Percentiles rank a stretch among this genome's conserved stretches.
Conservation (phyloP, 2,888 invertebrate genomes). For the Cheilosia soror region DNA sequence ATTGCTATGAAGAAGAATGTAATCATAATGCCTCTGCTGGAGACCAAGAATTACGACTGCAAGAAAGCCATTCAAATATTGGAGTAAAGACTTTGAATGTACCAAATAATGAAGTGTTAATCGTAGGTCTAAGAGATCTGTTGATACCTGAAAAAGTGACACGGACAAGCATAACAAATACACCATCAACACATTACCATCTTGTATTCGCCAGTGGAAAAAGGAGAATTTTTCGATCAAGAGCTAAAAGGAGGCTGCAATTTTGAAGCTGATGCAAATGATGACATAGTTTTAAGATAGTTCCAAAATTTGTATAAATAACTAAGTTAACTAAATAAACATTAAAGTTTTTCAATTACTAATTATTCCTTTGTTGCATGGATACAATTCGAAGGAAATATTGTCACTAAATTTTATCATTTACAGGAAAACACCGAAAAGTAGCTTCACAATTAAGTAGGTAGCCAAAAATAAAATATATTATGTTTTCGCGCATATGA, state of each 20-base stretch:
- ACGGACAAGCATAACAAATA: not conserved
- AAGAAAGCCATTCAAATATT: not conserved
- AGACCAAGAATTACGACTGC: too few relatives aligned
- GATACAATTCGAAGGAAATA: too few relatives aligned
- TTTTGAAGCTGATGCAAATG: not conserved
- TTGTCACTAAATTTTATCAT: too few relatives aligned
- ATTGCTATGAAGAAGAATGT: not conserved
- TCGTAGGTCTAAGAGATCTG: not conserved
- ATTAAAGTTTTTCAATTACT: not conserved
- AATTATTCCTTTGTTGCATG: too few relatives aligned
- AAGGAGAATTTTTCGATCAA: not conserved
- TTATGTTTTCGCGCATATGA: too few relatives aligned
- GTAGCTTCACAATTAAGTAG: too few relatives aligned
- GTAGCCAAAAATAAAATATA: too few relatives aligned
- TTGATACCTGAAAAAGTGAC: not conserved
- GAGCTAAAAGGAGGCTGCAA: not conserved
- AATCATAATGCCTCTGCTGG: not conserved
- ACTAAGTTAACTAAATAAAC: not conserved
- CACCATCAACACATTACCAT: conserved; percentile 5
- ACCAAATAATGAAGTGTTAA: not conserved
- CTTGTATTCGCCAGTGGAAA: not conserved
- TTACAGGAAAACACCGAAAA: too few relatives aligned
- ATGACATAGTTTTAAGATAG: not conserved
- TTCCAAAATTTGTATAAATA: not conserved
- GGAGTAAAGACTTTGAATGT: not conserved